Conservation (phyloP, 2,888 invertebrate species). For the Ramazzottius varieornatus region DNA sequence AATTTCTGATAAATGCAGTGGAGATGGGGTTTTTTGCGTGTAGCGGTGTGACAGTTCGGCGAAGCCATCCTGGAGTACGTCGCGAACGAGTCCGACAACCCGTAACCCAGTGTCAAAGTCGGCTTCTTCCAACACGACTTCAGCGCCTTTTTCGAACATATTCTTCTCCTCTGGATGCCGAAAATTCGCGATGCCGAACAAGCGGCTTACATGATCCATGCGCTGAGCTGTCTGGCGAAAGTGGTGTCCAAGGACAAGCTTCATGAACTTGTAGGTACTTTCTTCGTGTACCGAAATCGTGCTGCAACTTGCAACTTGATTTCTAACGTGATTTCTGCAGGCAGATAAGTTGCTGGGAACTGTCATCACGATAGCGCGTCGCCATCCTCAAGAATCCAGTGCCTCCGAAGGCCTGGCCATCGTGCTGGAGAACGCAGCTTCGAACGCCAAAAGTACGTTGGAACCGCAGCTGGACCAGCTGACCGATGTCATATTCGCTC, state of each 20-base stretch:
- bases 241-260: not conserved
- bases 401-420: not conserved
- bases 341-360: not conserved
- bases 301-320: too few relatives aligned
- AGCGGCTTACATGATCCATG: not conserved
- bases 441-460: not conserved
- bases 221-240: not conserved
- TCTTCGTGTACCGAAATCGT: too few relatives aligned
- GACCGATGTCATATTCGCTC: constrained; percentile 7
- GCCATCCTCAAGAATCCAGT: not conserved
- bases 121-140: constrained; percentile 49
- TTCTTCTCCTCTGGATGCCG: constrained; percentile 54
- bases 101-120: constrained; percentile 30
- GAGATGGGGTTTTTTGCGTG: constrained; percentile 9
- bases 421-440: not conserved
- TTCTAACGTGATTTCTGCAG: not conserved
- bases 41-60: constrained; percentile 56
- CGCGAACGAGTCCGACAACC: constrained; percentile 34
- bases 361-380: not conserved
- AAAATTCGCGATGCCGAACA: not conserved
- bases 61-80: constrained; percentile 60
- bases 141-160: constrained; percentile 54
- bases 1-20: too few relatives aligned
- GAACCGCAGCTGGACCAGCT: constrained; percentile 3
- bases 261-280: not conserved